phyloP scores from a whole-genome alignment of 2,888 invertebrate species.

The Athalia cordata region DNA sequence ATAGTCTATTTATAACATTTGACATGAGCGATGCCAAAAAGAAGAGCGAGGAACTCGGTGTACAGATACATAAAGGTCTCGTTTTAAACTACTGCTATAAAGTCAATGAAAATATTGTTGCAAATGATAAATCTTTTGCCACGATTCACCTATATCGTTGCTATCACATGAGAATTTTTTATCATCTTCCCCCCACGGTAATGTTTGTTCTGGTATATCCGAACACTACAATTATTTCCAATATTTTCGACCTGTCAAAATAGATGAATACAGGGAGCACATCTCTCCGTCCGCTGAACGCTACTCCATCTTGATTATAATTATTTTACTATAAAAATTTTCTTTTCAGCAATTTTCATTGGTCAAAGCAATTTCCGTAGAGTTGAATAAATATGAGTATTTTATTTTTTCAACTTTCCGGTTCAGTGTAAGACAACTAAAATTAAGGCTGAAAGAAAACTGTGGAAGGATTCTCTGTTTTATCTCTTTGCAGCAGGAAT shows the following conservation, averaged over 20 bases:
- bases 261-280: constrained; percentile 7
- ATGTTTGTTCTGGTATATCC: not conserved
- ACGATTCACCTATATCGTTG: not conserved
- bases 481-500: not conserved
- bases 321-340: not conserved
- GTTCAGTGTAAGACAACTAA: no score
- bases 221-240: not conserved
- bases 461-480: no score
- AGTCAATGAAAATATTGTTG: not conserved
- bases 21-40: constrained; percentile 52
- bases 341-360: not conserved
- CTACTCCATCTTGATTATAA: constrained; percentile 27
- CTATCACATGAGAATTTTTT: not conserved
- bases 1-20: constrained; percentile 57
- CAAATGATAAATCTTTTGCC: not conserved
- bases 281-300: not conserved
- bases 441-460: no score
- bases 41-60: constrained; percentile 17
- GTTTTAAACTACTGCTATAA: not conserved
- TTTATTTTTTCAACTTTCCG: no score
- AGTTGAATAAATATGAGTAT: no score
- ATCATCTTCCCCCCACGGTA: not conserved
- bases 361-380: not conserved
- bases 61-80: not conserved
- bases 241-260: constrained; percentile 14